Base-by-base conservation (phyloP, 2,888 invertebrate species). In the Syritta pipiens region DNA sequence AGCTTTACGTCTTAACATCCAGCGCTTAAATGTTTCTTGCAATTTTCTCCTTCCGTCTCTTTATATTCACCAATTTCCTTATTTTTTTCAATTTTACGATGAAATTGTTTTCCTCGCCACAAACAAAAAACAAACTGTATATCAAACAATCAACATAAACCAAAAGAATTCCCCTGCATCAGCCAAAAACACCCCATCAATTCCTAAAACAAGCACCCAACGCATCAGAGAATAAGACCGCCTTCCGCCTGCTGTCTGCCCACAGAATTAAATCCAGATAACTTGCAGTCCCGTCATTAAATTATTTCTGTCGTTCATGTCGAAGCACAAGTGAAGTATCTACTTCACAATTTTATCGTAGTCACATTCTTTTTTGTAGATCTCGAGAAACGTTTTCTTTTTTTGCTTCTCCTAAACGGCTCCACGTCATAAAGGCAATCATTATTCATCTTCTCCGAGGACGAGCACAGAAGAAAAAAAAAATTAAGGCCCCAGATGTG, bases 371-470 rank as follows among this genome's bases (percentile, higher is more conserved):
- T 30, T 62, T 32, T 48, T 35, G 28, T 30, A 32, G 63, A 55
- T 63, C 32, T 65, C 6, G 17, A 19, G 20, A 19, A 26, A 53
- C 53, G 44, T 59, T 59, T n/a, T n/a, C n/a, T n/a, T n/a, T n/a
- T n/a, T 67, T 57, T 37, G 35, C 51, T 17, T 57, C n/a, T n/a
- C 12, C 59, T 67, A 67, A 74, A 74, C 59, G 49, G 44, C 10
- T 9, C 6, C 48, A 48, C 49, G 30, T 44, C 53, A 55, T 62
- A 75, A 57, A 69, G 35, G 69, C 55, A 49, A 76, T 69, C 76
- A 63, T 76, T 69, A 76, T 76, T 76, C 69, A 76, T 68, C 49
- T 62, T 22, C 30, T 37, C n/a, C n/a, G n/a, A n/a, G n/a, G 37
- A 12, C 46, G 40, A 42, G n/a, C n/a, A 17, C 42, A 42, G 42